Evolutionary conservation across 2,888 invertebrate species (phyloP), one percentile per base, ranked within the genome.

Genomic region (Spodoptera littoralis): DNA sequence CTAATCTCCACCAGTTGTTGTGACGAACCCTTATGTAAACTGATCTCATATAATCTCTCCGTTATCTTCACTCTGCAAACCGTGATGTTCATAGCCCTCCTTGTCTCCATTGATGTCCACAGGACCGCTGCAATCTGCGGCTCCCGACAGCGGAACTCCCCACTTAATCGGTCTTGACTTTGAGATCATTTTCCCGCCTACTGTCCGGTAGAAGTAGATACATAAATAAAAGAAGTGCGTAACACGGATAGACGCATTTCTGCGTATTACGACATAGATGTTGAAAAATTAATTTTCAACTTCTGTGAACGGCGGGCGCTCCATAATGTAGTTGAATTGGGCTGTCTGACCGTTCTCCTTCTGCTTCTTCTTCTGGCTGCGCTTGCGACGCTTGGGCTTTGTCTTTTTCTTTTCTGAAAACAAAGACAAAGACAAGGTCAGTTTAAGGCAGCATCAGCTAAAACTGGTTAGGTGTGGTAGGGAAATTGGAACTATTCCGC

Each of bases 241-340:
- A 9, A 36, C 6, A 36, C 0, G 9, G 36, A 8, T 36, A 36
- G 36, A 6, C 36, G 36, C 36, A 36, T 9, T 9, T 44, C 46
- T 62, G 60, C 57, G 67, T 62, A 62, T 43, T 51, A 71, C 41
- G 36, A 8, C 36, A 30, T n/a, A 6, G 41, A 12, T 46, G 59
- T 46, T 41, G 56, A 43, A 11, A 13, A 43, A 12, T 57, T 72
- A 72, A 41, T 72, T 72, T 53, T 72, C 71, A 44, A 72, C 68
- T 44, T 54, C 73, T 6, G 63, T 11, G 41, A 72, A 68, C 3
- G 71, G 71, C 0, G 71, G 73, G 1, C 71, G 55, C 11, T 47
- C 18, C 47, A 68, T 48, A 8, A 46, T 43, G 27, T 56, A 50
- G 48, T 51, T 36, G 9, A 50, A 61, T n/a, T 45, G 18, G 8